Base-by-base conservation (phyloP, 2,888 invertebrate genomes). In the Dendrolimus houi region DNA sequence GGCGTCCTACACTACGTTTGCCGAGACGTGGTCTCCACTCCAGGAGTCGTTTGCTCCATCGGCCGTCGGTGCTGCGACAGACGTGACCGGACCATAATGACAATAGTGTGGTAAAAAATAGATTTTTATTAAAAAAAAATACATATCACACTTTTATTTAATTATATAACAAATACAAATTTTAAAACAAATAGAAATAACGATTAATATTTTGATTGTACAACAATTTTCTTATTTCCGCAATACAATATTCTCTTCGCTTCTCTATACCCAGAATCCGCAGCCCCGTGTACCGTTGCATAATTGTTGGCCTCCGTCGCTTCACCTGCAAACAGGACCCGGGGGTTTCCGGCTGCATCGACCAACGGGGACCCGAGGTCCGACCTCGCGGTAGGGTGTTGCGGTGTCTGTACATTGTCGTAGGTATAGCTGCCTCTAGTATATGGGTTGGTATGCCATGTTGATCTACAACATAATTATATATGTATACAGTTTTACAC, bases 201-300 rank as follows among this genome's bases (percentile, higher is more conserved):
- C 52, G 52, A 56, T 54, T 17, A 58, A 29, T 47, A 47, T 47
- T 47, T 47, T 10, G 47, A 47, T 7, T 47, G 9, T 47, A 47
- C 12, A 9, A 47, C 9, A 47, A 8, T 12, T 47, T 47, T 47
- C 12, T 47, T 47, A 47, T 47, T 6, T 29, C 29, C 29, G 29
- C 29, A 47, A 47, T 47, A 3, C 12, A 57, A 13, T 41, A 57
- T 6, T 2, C 57, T 13, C 29, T 52, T 54, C 10, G 94, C 94
- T 70, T 94, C 94, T 14, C 94, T 83, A 72, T 88, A 86, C 0
- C 94, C 94, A n/a, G 90, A 86, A 71, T 93, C 93, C 13, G 92
- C 78, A 0, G 94, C 94, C 0, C 94, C 94, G 68, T 94, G 94
- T 1, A 93, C 93, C 0, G 94, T 94, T 0, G 93, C 92, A 72